A percentile compares a stretch with the other conserved stretches of the same genome.
Conservation (phyloP, 2,888 invertebrate genomes). For the Agrochola circellaris region DNA sequence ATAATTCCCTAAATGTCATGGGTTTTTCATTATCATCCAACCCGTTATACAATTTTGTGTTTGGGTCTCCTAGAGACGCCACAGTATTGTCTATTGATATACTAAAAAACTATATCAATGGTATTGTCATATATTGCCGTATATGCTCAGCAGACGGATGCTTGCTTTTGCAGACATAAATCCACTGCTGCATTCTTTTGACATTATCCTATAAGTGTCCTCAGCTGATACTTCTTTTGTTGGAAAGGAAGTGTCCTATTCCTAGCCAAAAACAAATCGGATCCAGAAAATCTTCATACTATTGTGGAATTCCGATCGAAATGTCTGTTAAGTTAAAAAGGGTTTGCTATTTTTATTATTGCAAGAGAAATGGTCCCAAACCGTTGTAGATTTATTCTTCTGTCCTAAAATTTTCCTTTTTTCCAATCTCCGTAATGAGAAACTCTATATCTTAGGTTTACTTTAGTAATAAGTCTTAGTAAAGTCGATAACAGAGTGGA, state of each 20-base stretch:
- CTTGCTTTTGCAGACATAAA: neutral
- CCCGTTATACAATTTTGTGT: neutral
- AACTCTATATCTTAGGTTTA: slow-evolving; percentile 45
- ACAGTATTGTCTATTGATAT: neutral
- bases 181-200: neutral
- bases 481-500: slow-evolving; percentile 45
- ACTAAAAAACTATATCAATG: too few relatives aligned
- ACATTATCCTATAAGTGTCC: neutral
- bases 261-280: slow-evolving; percentile 26
- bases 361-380: slow-evolving; percentile 26
- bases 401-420: slow-evolving; percentile 29
- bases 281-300: slow-evolving; percentile 36
- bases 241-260: slow-evolving; percentile 24
- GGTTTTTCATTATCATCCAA: slow-evolving; percentile 4
- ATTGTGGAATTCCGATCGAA: slow-evolving; percentile 47
- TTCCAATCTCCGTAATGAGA: slow-evolving; percentile 54
- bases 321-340: slow-evolving; percentile 51
- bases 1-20: slow-evolving; percentile 5
- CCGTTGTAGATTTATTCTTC: slow-evolving; percentile 45
- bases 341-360: slow-evolving; percentile 42
- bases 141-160: neutral
- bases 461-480: slow-evolving; percentile 57
- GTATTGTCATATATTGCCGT: neutral
- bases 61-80: neutral
- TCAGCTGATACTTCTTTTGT: neutral